A percentile compares a stretch with the other conserved stretches of the same genome.
These are phyloP conservation scores for Pelvicachromis taeniatus DNA, from an alignment of 2,113 vertebrate genomes.

Conservation along the genomic window DNA sequence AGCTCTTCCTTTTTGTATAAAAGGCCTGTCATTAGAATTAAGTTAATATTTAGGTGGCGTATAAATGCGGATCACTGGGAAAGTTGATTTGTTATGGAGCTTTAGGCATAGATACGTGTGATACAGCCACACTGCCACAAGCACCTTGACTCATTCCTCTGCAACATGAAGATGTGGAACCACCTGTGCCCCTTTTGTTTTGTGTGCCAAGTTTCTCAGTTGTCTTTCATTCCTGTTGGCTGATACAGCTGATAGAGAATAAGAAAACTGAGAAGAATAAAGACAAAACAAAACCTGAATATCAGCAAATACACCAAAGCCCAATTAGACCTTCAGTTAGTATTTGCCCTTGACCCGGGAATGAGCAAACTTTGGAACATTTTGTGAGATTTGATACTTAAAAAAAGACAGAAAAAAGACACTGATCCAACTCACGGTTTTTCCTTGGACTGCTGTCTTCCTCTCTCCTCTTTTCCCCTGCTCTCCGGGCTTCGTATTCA, in stretches of 20 bases:
- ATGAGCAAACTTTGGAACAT: slow-evolving; percentile 32
- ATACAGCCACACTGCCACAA: neutral
- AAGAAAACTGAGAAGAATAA: neutral
- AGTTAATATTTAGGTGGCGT: neutral
- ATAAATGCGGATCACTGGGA: neutral
- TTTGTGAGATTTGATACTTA: neutral
- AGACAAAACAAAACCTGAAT: neutral
- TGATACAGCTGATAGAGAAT: neutral
- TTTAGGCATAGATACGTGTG: neutral
- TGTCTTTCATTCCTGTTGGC: neutral
- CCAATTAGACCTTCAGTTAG: slow-evolving; percentile 31
- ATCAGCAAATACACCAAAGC: neutral
- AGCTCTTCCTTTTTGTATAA: neutral
- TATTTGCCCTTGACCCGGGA: slow-evolving; percentile 63
- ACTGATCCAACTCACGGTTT: slow-evolving; percentile 58
- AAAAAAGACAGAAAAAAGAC: neutral
- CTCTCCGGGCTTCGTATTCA: slow-evolving; percentile 53
- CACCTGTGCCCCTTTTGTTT: slow-evolving; percentile 33
- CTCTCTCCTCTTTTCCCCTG: neutral
- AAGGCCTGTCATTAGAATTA: neutral
- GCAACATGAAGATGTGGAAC: slow-evolving; percentile 5
- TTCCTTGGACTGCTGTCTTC: slow-evolving; percentile 35
- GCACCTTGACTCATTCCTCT: slow-evolving; percentile 23
- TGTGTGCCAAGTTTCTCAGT: neutral
- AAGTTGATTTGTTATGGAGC: neutral